Evolutionary conservation across 1,140 invertebrate genomes (phyloP), one percentile per base, ranked within the genome.

Genomic region (Limonius californicus): DNA sequence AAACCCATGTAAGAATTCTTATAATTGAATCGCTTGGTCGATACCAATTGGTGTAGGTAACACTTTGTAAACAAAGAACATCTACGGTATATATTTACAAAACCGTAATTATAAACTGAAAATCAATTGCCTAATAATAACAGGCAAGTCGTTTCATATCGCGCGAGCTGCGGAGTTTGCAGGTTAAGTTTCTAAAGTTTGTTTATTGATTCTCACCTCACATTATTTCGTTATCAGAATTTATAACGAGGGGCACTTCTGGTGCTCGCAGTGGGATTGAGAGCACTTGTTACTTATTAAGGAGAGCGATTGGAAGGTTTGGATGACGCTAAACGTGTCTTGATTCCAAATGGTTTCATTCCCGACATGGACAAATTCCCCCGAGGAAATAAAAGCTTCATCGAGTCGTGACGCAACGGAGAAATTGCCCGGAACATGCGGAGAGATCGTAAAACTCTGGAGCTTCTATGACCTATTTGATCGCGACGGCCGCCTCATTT

Each of bases 341-440:
- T 56, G 35, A 56, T 30, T 30, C 35, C 21, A 35, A 56, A 39
- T 18, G 27, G 27, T 39, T 50, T 50, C 39, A 58, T 71, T 69
- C 63, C 57, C 62, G 69, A 69, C 65, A 64, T 62, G 69, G 67
- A 70, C 68, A 70, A 71, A 73, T 73, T 73, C 71, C 71, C 68
- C 55, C 16, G 67, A 63, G 70, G 68, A 72, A 70, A 71, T 71
- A 73, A 71, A 73, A 72, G 70, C 70, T 71, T 72, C 68, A 69
- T 70, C 68, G 71, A 63, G 35, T 66, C 65, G 64, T 61, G 56
- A 55, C 63, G 68, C 61, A 61, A 59, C 23, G 64, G 65, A 68
- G 70, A 73, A 73, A 72, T 73, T 71, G 66, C 63, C 68, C 64
- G 70, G 70, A 73, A 70, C 71, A 72, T 65, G 63, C 68, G 57